Evolutionary conservation across 2,113 vertebrate genomes (phyloP).

Genomic region (Malurus melanocephalus): DNA sequence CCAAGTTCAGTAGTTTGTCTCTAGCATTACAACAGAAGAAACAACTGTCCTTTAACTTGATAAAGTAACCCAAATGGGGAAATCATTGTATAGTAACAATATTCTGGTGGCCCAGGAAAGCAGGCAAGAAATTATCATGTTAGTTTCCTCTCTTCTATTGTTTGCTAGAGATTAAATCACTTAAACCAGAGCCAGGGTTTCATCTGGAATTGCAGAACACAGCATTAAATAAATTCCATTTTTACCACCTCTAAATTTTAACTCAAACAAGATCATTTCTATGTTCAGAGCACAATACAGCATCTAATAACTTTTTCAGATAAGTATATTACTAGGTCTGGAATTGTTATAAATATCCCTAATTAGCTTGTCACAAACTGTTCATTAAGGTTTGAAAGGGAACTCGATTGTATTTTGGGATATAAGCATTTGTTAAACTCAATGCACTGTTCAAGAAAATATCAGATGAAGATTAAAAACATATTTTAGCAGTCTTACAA

Average conservation of each 20-base stretch:
- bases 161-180: neutral
- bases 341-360: constrained; percentile 20
- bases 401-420: neutral
- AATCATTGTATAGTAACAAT: neutral
- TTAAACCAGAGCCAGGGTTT: neutral
- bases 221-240: neutral
- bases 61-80: neutral
- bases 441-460: neutral
- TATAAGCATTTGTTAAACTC: neutral
- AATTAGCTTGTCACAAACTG: constrained; percentile 16
- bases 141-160: neutral
- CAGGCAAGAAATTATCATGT: neutral
- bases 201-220: neutral
- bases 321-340: neutral
- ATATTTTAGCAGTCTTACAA: neutral
- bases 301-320: neutral
- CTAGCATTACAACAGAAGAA: neutral
- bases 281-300: neutral
- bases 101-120: neutral
- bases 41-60: neutral
- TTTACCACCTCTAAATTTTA: neutral
- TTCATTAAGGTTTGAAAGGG: constrained; percentile 16
- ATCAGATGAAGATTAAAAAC: neutral
- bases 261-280: neutral
- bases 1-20: neutral